Conservation (phyloP, 2,888 invertebrate genomes). For the Sinodicranocentrus sp. region DNA sequence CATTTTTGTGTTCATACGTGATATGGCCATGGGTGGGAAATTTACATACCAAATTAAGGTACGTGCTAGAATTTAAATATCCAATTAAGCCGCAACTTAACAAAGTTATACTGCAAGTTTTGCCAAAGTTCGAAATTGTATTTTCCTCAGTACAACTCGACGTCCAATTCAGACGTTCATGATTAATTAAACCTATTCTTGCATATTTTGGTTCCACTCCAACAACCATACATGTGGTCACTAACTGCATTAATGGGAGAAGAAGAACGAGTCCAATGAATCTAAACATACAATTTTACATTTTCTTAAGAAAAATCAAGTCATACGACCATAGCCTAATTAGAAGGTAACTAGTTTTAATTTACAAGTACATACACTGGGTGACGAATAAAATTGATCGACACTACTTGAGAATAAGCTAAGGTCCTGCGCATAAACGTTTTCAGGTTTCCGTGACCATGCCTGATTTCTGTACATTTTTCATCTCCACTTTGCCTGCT, state of each 20-base stretch:
- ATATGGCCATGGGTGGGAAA: too few relatives aligned
- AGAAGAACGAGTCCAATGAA: slow-evolving; percentile 12
- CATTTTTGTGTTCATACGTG: too few relatives aligned
- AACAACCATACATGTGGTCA: slow-evolving; percentile 11
- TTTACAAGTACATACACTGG: slow-evolving; percentile 20
- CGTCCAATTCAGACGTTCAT: slow-evolving; percentile 38
- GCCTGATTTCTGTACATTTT: too few relatives aligned
- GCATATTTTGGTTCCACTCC: slow-evolving; percentile 39
- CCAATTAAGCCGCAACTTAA: slow-evolving; percentile 34
- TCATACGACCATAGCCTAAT: too few relatives aligned
- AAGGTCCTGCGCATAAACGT: slow-evolving; percentile 21
- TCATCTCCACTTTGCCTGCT: too few relatives aligned
- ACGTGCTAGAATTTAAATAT: slow-evolving; percentile 3
- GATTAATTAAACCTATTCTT: slow-evolving; percentile 34
- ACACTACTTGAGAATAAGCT: slow-evolving; percentile 12
- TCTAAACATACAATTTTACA: neutral
- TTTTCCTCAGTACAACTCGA: neutral
- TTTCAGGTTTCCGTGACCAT: too few relatives aligned
- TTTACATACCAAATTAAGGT: slow-evolving; percentile 18
- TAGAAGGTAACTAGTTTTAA: too few relatives aligned
- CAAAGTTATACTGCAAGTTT: neutral
- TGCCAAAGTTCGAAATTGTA: neutral
- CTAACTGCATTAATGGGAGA: slow-evolving; percentile 34
- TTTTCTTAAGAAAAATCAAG: neutral
- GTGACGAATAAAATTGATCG: slow-evolving; percentile 35